Base-by-base conservation (phyloP, 2,888 invertebrate species). In the Arge pagana region DNA sequence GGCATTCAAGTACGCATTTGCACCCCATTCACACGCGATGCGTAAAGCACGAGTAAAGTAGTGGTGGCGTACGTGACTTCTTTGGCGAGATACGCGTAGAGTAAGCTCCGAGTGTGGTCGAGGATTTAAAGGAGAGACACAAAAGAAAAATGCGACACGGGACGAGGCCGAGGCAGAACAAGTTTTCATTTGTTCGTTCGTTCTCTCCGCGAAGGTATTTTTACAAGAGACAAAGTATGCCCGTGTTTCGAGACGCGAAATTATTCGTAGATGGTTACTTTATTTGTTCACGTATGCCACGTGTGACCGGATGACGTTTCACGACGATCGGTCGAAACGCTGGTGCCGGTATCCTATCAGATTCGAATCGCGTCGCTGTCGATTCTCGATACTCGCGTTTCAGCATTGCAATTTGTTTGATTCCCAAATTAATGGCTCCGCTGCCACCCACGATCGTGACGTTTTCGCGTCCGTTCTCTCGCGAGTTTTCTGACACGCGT, bases 1-100 rank as follows among this genome's bases (percentile, higher is more conserved):
- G n/a, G n/a, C n/a, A n/a, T n/a, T 42, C 42, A 42, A 30, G 42
- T 30, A 42, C 31, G 42, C 42, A 42, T 42, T 42, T 42, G 15
- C 42, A 42, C 42, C 42, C 42, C 30, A 42, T 42, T 42, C 30
- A 42, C 42, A 42, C 42, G 42, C 42, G 31, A 19, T 28, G 19
- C 30, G 13, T 11, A n/a, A n/a, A n/a, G 30, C 30, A 42, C 31
- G n/a, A 18, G 21, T 31, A 30, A 42, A 13, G 10, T 21, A 8
- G 11, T 18, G 4, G n/a, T n/a, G 13, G 30, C 42, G 19, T 42
- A 30, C 19, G 19, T 16, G 15, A 36, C 30, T n/a, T n/a, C n/a
- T n/a, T n/a, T n/a, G n/a, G 7, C 28, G 19, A 30, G 11, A 21
- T 42, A 13, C 30, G 7, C 15, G 11, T n/a, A n/a, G 42, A 30